Percentiles rank a stretch among this genome's conserved stretches.
phyloP scores from a whole-genome alignment of 2,888 invertebrate species.

The Scaptomyza tumidula region DNA sequence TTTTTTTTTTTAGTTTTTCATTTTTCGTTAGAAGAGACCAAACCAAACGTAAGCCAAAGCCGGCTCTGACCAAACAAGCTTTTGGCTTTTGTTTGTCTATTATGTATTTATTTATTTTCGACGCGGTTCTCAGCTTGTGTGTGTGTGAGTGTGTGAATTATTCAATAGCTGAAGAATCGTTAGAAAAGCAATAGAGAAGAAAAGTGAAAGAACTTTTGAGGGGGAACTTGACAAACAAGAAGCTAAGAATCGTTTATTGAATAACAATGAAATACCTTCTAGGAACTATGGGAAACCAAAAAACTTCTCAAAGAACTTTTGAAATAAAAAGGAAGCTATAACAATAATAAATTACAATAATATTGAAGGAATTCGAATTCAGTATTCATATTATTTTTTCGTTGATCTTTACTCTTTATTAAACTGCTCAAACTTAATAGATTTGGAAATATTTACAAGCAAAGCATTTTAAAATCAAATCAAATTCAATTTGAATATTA shows the following conservation, averaged over 20 bases:
- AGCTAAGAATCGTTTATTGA: slow-evolving; percentile 13
- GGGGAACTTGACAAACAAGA: slow-evolving; percentile 12
- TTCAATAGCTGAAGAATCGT: slow-evolving; percentile 48
- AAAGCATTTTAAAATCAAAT: too few relatives aligned
- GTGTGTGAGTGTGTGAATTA: slow-evolving; percentile 32
- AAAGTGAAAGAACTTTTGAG: slow-evolving; percentile 68
- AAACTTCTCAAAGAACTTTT: too few relatives aligned
- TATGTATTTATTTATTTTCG: slow-evolving; percentile 16
- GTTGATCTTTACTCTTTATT: too few relatives aligned
- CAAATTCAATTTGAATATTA: background rate
- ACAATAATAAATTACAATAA: too few relatives aligned
- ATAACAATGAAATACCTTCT: slow-evolving; percentile 27
- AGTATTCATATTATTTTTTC: too few relatives aligned
- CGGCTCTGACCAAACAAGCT: slow-evolving; percentile 50
- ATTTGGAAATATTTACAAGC: too few relatives aligned
- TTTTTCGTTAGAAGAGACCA: slow-evolving; percentile 28
- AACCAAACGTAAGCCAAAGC: slow-evolving; percentile 7
- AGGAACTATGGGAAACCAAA: background rate
- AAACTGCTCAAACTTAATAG: too few relatives aligned
- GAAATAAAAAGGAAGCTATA: too few relatives aligned
- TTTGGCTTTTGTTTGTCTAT: slow-evolving; percentile 26
- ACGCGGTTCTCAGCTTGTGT: slow-evolving; percentile 9
- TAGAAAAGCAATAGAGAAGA: slow-evolving; percentile 63
- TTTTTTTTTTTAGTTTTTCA: slow-evolving; percentile 19
- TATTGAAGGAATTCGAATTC: too few relatives aligned